Percentiles rank a stretch among this genome's conserved stretches.
These are phyloP conservation scores for Xenopus laevis DNA, from an alignment of 2,113 vertebrate genomes.

Conservation along the genomic window DNA sequence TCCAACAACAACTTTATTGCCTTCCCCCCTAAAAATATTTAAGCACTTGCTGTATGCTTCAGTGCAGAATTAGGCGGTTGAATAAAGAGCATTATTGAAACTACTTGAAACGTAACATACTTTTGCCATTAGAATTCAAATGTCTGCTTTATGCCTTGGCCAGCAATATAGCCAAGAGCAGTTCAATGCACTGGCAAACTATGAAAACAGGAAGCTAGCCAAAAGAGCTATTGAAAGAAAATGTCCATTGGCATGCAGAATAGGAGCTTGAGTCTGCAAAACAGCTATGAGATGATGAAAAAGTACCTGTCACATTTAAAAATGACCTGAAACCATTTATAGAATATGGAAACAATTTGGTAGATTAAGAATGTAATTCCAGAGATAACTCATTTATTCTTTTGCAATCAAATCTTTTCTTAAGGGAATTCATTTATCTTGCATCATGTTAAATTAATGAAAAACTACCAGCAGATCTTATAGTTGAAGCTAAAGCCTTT, in stretches of 20 bases:
- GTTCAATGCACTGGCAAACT: not conserved
- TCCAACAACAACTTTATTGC: no score
- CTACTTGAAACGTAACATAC: no score
- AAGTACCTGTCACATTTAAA: not conserved
- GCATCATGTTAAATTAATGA: constrained; percentile 1
- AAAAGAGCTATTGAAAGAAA: not conserved
- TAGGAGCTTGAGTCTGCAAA: not conserved
- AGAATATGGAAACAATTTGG: not conserved
- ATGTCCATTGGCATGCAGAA: not conserved
- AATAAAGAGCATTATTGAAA: no score
- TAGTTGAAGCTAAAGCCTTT: not conserved
- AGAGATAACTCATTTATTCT: constrained; percentile 6
- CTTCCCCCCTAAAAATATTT: no score
- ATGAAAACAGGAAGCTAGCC: not conserved
- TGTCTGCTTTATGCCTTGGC: no score
- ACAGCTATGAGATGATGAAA: not conserved
- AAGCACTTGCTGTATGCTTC: no score
- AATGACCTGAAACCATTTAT: constrained; percentile 3
- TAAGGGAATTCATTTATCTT: not conserved
- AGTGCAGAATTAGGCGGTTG: no score
- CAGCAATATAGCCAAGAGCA: not conserved
- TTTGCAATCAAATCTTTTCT: not conserved
- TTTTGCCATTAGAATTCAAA: no score
- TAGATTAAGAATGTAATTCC: not conserved
- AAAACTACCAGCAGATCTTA: not conserved